Conservation (phyloP, 2,113 vertebrate genomes). For the Stigmatopora argus region DNA sequence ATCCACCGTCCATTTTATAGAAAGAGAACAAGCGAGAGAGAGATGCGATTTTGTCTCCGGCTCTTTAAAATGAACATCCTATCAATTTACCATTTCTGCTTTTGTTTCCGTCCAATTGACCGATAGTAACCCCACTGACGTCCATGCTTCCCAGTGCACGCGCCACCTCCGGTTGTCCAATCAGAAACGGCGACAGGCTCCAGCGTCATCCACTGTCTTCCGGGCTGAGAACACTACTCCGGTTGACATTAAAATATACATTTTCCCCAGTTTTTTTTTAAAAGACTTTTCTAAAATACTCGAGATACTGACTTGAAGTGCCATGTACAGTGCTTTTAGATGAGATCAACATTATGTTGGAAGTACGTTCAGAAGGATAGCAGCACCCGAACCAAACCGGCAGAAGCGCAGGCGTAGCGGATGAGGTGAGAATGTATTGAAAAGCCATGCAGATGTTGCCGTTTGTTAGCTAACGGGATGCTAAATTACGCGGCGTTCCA, state of each 20-base stretch:
- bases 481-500: background rate
- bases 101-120: conserved; percentile 38
- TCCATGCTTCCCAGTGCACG: conserved; percentile 62
- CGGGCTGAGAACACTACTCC: conserved; percentile 51
- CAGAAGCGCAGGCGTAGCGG: conserved; percentile 29
- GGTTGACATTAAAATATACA: conserved; percentile 46
- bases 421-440: conserved; percentile 61
- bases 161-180: conserved; percentile 76
- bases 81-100: background rate
- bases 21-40: too few species aligned
- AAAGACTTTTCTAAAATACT: conserved; percentile 2
- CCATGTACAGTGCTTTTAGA: background rate
- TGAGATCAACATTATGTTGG: background rate
- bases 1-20: too few species aligned
- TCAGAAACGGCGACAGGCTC: conserved; percentile 37
- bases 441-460: conserved; percentile 55
- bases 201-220: conserved; percentile 61
- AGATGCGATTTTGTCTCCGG: too few species aligned
- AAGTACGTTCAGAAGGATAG: conserved; percentile 6
- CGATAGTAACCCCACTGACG: conserved; percentile 71
- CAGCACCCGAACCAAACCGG: background rate
- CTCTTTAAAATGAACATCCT: too few species aligned
- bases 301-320: background rate
- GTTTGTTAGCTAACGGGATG: conserved; percentile 15
- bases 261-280: conserved; percentile 15